Conservation (phyloP, 2,113 vertebrate genomes). For the Zosterops hypoxanthus region DNA sequence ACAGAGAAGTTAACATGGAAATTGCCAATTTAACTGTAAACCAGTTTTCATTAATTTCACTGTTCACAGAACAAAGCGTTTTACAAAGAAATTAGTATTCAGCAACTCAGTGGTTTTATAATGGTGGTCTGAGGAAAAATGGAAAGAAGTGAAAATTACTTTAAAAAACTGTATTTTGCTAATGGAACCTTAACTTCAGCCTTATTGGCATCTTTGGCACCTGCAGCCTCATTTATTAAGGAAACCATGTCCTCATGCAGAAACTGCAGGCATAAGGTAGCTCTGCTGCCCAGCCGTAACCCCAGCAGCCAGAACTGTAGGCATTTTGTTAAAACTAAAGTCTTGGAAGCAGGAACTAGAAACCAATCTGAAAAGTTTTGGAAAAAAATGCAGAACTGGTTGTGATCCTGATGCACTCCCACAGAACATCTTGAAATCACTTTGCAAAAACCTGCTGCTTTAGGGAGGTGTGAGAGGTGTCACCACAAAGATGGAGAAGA, state of each 20-base stretch:
- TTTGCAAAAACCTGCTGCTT: neutral
- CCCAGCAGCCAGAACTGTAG: neutral
- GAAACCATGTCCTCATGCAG: neutral
- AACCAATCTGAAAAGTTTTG: neutral
- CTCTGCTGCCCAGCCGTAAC: neutral
- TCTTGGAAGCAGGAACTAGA: neutral
- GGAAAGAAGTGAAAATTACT: neutral
- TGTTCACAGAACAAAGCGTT: neutral
- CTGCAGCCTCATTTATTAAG: neutral
- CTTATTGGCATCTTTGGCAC: neutral
- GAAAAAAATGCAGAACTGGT: neutral
- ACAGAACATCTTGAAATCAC: neutral
- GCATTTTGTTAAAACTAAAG: neutral
- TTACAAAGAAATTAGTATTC: neutral
- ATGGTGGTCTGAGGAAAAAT: neutral
- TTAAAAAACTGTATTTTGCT: neutral
- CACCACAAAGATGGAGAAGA: neutral
- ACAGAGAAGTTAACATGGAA: neutral
- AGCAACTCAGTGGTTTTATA: neutral
- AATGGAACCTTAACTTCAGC: neutral
- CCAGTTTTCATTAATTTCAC: neutral
- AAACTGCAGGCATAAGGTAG: neutral
- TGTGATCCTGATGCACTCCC: neutral
- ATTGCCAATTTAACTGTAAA: neutral
- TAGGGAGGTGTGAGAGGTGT: accelerated